Evolutionary conservation across 1,140 invertebrate genomes (phyloP).

Genomic region (Pseudobourletiella spinata): DNA sequence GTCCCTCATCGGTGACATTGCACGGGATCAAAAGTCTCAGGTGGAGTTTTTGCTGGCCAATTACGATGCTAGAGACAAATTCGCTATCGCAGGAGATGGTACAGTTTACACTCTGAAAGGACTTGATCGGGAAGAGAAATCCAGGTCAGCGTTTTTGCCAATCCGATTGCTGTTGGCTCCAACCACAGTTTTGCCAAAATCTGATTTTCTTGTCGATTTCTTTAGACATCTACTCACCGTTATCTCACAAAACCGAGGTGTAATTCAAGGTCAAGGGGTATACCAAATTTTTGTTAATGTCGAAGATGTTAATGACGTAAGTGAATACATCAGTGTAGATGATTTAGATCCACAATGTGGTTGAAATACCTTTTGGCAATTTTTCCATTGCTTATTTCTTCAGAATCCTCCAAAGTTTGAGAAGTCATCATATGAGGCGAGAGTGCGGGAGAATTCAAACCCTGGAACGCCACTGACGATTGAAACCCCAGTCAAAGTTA

Average conservation of each 20-base stretch:
- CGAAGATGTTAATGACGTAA: slow-evolving; percentile 77
- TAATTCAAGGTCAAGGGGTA: slow-evolving; percentile 56
- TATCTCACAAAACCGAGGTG: slow-evolving; percentile 60
- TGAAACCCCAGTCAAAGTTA: slow-evolving; percentile 54
- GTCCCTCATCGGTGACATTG: slow-evolving; percentile 38
- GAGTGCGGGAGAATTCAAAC: slow-evolving; percentile 66
- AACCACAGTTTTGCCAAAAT: too few species aligned
- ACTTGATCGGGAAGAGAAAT: slow-evolving; percentile 64
- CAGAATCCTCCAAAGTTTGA: slow-evolving; percentile 67
- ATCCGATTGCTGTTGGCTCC: too few species aligned
- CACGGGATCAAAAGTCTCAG: slow-evolving; percentile 21
- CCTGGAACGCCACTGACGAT: slow-evolving; percentile 61
- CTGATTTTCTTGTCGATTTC: not conserved
- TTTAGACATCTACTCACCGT: slow-evolving; percentile 55
- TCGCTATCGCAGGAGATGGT: slow-evolving; percentile 64
- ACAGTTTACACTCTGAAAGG: slow-evolving; percentile 63
- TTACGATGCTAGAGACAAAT: slow-evolving; percentile 63
- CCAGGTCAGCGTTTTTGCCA: slow-evolving; percentile 48
- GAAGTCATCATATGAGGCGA: slow-evolving; percentile 58
- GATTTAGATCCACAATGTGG: not conserved
- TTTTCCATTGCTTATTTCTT: too few species aligned
- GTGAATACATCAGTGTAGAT: too few species aligned
- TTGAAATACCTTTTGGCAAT: too few species aligned
- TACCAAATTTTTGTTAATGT: slow-evolving; percentile 70
- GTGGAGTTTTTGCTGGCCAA: slow-evolving; percentile 65